Evolutionary conservation across 2,888 invertebrate species (phyloP), one percentile per base, ranked within the genome.

Genomic region (Cosmopolites sordidus): DNA sequence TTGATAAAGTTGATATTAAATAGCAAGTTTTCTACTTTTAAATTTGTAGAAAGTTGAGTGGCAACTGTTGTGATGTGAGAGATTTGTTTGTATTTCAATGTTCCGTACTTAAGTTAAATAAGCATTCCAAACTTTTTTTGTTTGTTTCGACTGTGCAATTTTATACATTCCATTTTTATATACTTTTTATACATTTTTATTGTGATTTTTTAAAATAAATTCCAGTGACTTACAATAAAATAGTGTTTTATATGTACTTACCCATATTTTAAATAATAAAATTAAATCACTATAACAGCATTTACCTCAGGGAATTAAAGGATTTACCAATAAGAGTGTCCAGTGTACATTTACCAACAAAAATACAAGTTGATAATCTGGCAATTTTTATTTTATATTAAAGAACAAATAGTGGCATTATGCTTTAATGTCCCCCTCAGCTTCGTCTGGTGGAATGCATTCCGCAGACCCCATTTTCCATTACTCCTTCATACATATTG

Each of bases 201-300:
- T 63, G 63, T 63, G 63, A 62, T 63, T 63, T 60, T 60, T 60
- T 60, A 56, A 41, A 55, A 54, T 56, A 56, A 47, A 56, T 48
- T 43, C 48, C 49, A 44, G 49, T 49, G 53, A 53, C 9, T 16
- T 40, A 40, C 4, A 51, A 22, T 8, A 22, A 8, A 8, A 5
- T 22, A 5, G 22, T 22, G 22, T 22, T 22, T 22, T 22, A 22
- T 22, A 22, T 22, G 8, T 22, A 22, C 22, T 22, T 22, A 22
- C 4, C 4, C 22, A 30, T 45, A 52, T 47, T 33, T 51, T 51
- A 45, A 16, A n/a, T n/a, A n/a, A n/a, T n/a, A n/a, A n/a, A n/a
- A n/a, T n/a, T n/a, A n/a, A n/a, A n/a, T n/a, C n/a, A n/a, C n/a
- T n/a, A n/a, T n/a, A n/a, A n/a, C n/a, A n/a, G n/a, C n/a, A n/a